phyloP scores from a whole-genome alignment of 1,140 invertebrate species.

The Bombus impatiens region DNA sequence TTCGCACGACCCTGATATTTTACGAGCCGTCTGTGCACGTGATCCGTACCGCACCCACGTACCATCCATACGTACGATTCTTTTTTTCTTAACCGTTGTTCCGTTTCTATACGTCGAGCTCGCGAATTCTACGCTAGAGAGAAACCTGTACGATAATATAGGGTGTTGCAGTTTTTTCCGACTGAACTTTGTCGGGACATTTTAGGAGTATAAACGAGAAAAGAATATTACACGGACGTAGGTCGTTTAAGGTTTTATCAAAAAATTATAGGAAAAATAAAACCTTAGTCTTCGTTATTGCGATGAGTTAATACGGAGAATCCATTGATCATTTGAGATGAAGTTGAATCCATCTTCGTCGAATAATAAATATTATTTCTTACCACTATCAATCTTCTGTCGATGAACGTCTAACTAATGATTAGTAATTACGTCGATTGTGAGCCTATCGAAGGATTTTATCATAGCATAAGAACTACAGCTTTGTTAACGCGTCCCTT shows the following conservation, averaged over 20 bases:
- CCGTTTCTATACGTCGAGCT: not conserved
- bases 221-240: not conserved
- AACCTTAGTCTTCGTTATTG: not conserved
- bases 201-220: not conserved
- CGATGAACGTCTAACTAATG: not conserved
- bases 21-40: slow-evolving; percentile 32
- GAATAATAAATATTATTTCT: not conserved
- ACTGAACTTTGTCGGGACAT: not conserved
- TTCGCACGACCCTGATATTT: slow-evolving; percentile 67
- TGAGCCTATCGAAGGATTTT: too few species aligned
- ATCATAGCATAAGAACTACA: too few species aligned
- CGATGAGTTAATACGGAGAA: not conserved
- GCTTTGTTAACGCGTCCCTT: too few species aligned
- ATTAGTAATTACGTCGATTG: not conserved
- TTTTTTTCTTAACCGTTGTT: not conserved
- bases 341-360: not conserved
- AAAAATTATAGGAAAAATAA: not conserved
- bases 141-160: not conserved
- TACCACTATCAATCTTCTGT: not conserved
- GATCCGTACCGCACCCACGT: slow-evolving; percentile 38
- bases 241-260: not conserved
- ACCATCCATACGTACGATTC: slow-evolving; percentile 2
- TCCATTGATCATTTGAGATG: not conserved
- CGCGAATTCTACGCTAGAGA: not conserved
- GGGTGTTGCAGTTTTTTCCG: not conserved